These are phyloP conservation scores for Tethya wilhelma DNA, from an alignment of 37 sponge, comb jelly and placozoan genomes.

Conservation along the genomic window DNA sequence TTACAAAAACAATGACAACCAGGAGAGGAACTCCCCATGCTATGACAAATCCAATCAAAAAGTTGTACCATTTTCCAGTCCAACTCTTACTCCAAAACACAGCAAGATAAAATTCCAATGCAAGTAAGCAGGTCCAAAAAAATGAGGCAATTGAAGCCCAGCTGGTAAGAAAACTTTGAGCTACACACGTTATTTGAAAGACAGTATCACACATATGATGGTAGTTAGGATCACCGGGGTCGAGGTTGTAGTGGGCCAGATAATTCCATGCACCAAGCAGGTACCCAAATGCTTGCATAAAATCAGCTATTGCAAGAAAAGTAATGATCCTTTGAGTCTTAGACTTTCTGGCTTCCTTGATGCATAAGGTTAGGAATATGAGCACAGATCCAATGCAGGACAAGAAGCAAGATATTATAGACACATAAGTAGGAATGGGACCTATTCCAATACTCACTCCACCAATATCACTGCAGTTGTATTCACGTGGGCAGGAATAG, in stretches of 20 bases:
- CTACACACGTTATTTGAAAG: constrained; percentile 30
- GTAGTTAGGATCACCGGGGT: no score
- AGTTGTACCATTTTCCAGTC: not conserved
- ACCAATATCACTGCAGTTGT: no score
- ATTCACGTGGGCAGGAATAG: no score
- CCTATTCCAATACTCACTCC: constrained; percentile 6
- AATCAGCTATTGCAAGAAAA: constrained; percentile 59
- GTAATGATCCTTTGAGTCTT: constrained; percentile 53
- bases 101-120: constrained; percentile 46
- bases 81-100: not conserved
- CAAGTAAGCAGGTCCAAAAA: constrained; percentile 70
- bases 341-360: constrained; percentile 36
- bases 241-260: constrained; percentile 13
- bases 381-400: constrained; percentile 55
- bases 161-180: constrained; percentile 70
- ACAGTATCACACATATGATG: no score
- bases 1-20: constrained; percentile 23
- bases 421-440: constrained; percentile 3
- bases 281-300: constrained; percentile 52
- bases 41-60: constrained; percentile 26
- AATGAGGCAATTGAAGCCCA: constrained; percentile 60
- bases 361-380: constrained; percentile 51
- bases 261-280: constrained; percentile 40
- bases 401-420: constrained; percentile 38
- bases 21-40: constrained; percentile 33